Base-by-base conservation (phyloP, 1,140 invertebrate genomes). In the Diploscapter pachys region DNA sequence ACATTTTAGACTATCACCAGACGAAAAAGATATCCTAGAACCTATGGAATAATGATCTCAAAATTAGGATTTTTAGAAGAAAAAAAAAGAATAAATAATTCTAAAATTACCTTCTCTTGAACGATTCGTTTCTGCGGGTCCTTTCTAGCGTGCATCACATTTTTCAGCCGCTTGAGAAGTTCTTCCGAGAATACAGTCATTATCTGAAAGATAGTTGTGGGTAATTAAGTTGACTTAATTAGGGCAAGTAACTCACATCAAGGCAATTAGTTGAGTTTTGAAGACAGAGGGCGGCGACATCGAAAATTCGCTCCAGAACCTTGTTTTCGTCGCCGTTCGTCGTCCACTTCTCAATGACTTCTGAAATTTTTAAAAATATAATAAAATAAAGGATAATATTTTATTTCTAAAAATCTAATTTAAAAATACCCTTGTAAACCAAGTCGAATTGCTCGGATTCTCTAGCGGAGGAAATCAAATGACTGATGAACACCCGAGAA, bases 301-400 rank as follows among this genome's bases (percentile, higher is more conserved):
- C 55, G 64, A 74, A 56, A 56, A 74, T 74, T 31, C 73, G 9
- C 49, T 74, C 73, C 51, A 74, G 64, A 8, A 74, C 73, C 53
- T 69, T 67, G 4, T 65, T 61, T n/a, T 74, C 73, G 54, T 74
- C 64, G 54, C 73, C 64, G 8, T 56, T 66, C 5, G 52, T 48
- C 4, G 73, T 67, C 73, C 73, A 74, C 51, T 53, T 51, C 11
- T 74, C 73, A 4, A 69, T 31, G n/a, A 74, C 63, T 11, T 63
- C 73, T 74, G 52, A 67, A 73, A 66, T 31, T 31, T 31, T 31
- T 31, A 31, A 59, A 59, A 59, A 59, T 11, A 59, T 0, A 59
- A 11, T 59, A 59, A 59, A 59, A 59, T 59, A 11, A 31, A 31
- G 31, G 31, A 31, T 31, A 31, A 31, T 31, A 31, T 31, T 31